Percentiles rank a stretch among this genome's conserved stretches.
phyloP scores from a whole-genome alignment of 2,113 vertebrate species.

The Miniopterus natalensis region DNA sequence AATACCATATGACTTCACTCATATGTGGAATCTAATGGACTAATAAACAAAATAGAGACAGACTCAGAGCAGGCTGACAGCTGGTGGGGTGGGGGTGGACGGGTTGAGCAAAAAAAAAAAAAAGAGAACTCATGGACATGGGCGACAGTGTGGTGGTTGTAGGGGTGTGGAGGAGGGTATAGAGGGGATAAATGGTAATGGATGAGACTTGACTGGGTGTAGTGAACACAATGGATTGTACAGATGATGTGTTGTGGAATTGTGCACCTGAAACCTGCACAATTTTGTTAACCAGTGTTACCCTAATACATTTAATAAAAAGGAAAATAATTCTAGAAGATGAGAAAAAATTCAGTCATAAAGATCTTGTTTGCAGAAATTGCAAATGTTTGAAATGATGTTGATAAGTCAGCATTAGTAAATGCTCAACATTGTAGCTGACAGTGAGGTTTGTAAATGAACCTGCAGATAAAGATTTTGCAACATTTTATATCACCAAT shows the following conservation, averaged over 20 bases:
- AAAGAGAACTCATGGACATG: background rate
- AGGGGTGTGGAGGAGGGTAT: background rate
- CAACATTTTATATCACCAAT: background rate
- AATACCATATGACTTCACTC: background rate
- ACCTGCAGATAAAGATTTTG: background rate
- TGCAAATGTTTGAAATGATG: background rate
- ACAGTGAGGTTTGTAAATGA: slow-evolving; percentile 2
- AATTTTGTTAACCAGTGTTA: background rate
- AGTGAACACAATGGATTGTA: background rate
- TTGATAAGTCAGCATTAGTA: background rate
- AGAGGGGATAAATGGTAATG: no score
- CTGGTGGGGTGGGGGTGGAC: background rate
- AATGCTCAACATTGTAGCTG: background rate
- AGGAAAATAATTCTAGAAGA: background rate
- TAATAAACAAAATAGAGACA: background rate
- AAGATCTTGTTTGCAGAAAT: background rate
- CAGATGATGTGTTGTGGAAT: background rate
- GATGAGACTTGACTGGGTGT: background rate
- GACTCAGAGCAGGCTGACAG: background rate
- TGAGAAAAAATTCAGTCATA: background rate
- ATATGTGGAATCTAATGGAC: background rate
- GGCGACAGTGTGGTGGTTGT: background rate
- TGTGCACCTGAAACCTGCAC: background rate
- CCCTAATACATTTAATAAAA: background rate
- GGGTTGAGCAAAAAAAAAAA: background rate